These are phyloP conservation scores for Xenopus borealis DNA, from an alignment of 2,113 vertebrate genomes.

Conservation along the genomic window DNA sequence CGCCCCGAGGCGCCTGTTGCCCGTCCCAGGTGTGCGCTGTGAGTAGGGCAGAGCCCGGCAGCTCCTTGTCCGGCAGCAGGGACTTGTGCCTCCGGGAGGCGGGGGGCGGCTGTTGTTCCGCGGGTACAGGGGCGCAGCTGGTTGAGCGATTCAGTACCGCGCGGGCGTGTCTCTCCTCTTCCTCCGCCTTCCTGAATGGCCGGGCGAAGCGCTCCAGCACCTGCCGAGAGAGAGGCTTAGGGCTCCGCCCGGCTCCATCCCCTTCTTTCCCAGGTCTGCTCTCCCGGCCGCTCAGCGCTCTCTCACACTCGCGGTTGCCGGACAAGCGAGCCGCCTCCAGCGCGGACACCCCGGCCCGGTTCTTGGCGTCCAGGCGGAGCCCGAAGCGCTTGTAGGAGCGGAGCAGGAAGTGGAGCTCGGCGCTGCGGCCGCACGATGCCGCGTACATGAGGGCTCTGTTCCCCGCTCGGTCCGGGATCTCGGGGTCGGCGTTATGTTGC, in stretches of 20 bases:
- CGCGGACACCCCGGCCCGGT: conserved; percentile 75
- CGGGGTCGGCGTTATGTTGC: conserved; percentile 82
- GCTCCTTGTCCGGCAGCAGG: conserved; percentile 21
- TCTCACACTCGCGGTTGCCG: conserved; percentile 75
- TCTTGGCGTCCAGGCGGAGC: conserved; percentile 72
- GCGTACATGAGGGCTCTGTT: conserved; percentile 86
- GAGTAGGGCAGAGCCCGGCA: conserved; percentile 51
- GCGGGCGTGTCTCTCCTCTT: background rate
- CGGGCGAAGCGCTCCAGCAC: conserved; percentile 56
- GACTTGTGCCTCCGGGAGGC: conserved; percentile 1
- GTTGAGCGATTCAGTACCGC: background rate
- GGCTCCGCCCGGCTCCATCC: conserved; percentile 47
- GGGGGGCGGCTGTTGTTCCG: conserved; percentile 31
- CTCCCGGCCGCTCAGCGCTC: conserved; percentile 64
- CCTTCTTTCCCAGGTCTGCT: conserved; percentile 49
- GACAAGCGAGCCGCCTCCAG: conserved; percentile 73
- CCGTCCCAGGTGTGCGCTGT: conserved; percentile 56
- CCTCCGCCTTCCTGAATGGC: background rate
- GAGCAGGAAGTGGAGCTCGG: conserved; percentile 80
- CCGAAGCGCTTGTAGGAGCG: conserved; percentile 85
- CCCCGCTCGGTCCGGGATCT: conserved; percentile 74
- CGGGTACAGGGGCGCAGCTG: background rate
- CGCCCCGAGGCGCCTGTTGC: conserved; percentile 16
- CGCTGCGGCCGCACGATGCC: conserved; percentile 78
- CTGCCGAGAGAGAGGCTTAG: conserved; percentile 56